Percentiles rank a stretch among this genome's conserved stretches.
phyloP scores from a whole-genome alignment of 2,888 invertebrate species.

The Pseudeuparius sepicola region DNA sequence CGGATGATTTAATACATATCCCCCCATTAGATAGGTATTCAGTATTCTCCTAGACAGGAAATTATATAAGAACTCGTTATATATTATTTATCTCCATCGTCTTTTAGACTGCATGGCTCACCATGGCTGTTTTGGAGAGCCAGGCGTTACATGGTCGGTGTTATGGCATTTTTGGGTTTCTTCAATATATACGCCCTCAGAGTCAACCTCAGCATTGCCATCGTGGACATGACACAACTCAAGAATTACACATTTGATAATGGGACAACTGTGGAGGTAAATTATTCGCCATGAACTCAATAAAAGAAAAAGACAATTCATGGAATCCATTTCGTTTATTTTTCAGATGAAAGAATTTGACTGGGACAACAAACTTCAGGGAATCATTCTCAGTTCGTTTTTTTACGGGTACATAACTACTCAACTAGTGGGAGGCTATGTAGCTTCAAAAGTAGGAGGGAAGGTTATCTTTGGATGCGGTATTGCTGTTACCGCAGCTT shows the following conservation, averaged over 20 bases:
- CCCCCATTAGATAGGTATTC: no score
- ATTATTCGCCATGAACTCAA: no score
- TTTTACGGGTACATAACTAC: conserved; percentile 84
- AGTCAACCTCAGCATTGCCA: conserved; percentile 81
- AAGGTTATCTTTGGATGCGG: conserved; percentile 72
- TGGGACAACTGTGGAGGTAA: conserved; percentile 40
- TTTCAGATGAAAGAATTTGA: conserved; percentile 46
- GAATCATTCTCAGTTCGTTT: conserved; percentile 72
- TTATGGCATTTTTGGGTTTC: conserved; percentile 70
- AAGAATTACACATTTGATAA: conserved; percentile 47
- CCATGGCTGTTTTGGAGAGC: conserved; percentile 61
- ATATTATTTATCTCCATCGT: no score
- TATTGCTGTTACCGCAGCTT: conserved; percentile 65
- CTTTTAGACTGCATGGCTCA: no score
- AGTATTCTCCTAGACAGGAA: no score
- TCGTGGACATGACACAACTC: conserved; percentile 80
- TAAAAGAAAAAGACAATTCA: no score
- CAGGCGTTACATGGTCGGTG: conserved; percentile 58
- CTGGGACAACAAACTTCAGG: conserved; percentile 69
- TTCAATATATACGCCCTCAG: conserved; percentile 68
- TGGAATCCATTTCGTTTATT: conserved; percentile 14
- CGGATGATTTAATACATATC: no score
- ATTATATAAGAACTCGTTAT: no score
- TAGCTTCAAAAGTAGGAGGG: conserved; percentile 76
- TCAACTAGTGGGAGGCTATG: conserved; percentile 73